Evolutionary conservation across 1,140 invertebrate species (phyloP).

Genomic region (Microplitis mediator): DNA sequence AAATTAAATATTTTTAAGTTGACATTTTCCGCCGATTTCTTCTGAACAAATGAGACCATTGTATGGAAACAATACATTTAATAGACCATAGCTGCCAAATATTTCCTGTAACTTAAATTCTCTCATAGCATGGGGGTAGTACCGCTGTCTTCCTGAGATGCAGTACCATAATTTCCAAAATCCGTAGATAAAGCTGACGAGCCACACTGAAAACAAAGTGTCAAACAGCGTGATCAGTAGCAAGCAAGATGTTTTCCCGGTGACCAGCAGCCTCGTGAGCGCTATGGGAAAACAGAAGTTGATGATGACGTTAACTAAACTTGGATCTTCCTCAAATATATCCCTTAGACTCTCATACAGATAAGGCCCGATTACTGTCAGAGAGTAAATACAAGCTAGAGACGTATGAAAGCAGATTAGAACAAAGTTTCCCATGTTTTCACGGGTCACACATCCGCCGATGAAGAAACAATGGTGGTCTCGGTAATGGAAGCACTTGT

Average conservation of each 20-base stretch:
- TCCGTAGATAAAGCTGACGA: slow-evolving; percentile 38
- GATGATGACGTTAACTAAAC: slow-evolving; percentile 39
- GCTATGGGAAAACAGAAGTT: slow-evolving; percentile 49
- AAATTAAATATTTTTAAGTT: slow-evolving; percentile 39
- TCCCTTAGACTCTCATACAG: slow-evolving; percentile 44
- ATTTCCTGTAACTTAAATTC: slow-evolving; percentile 41
- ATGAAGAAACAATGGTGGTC: slow-evolving; percentile 51
- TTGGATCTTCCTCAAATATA: slow-evolving; percentile 31
- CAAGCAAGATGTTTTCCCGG: slow-evolving; percentile 36
- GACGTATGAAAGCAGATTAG: slow-evolving; percentile 47
- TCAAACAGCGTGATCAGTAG: slow-evolving; percentile 43
- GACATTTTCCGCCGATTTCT: slow-evolving; percentile 41
- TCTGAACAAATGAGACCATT: slow-evolving; percentile 45
- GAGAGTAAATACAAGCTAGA: slow-evolving; percentile 43
- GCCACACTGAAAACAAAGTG: slow-evolving; percentile 39
- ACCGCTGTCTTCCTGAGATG: slow-evolving; percentile 41
- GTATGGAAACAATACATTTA: slow-evolving; percentile 47
- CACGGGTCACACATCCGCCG: slow-evolving; percentile 42
- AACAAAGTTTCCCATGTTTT: slow-evolving; percentile 51
- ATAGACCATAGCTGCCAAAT: slow-evolving; percentile 48
- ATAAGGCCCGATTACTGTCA: slow-evolving; percentile 39
- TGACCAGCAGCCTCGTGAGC: slow-evolving; percentile 36
- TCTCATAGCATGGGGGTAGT: slow-evolving; percentile 33
- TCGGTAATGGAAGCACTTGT: slow-evolving; percentile 46
- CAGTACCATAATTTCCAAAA: slow-evolving; percentile 45